Evolutionary conservation across 1,140 invertebrate species (phyloP).

Genomic region (Caerostris darwini): DNA sequence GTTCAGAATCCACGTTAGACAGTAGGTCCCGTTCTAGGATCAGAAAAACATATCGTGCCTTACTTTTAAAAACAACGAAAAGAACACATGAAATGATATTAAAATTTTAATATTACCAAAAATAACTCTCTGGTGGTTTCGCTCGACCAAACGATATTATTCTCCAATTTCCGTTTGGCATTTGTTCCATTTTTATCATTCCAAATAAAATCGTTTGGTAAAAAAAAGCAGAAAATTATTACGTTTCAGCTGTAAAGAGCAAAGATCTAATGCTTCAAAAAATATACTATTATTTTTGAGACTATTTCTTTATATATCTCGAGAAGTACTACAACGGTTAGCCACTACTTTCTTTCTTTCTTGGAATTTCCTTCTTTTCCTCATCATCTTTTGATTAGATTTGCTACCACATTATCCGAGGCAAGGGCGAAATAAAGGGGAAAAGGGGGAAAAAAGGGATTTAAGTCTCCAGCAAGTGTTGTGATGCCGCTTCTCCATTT

Average conservation of each 20-base stretch:
- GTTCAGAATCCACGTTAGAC: too few species aligned
- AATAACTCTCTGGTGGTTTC: not conserved
- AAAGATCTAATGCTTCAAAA: not conserved
- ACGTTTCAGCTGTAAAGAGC: not conserved
- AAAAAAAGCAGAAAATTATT: not conserved
- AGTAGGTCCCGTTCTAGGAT: too few species aligned
- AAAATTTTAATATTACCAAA: constrained; percentile 29
- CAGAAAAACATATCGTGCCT: not conserved
- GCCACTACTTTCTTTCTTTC: not conserved
- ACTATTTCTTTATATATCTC: not conserved
- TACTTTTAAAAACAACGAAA: not conserved
- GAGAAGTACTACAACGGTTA: not conserved
- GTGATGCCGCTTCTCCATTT: constrained; percentile 26
- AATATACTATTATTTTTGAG: not conserved
- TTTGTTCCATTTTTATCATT: not conserved
- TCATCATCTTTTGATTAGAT: constrained; percentile 58
- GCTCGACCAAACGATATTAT: not conserved
- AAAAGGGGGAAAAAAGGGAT: not conserved
- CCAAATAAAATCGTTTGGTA: not conserved
- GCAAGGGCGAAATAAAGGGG: not conserved
- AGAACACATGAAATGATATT: not conserved
- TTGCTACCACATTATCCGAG: constrained; percentile 30
- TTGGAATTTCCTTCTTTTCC: constrained; percentile 15
- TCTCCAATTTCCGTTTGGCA: not conserved
- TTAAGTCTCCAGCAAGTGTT: constrained; percentile 20